phyloP scores from a whole-genome alignment of 1,140 invertebrate species.

The Ericerus pela region DNA sequence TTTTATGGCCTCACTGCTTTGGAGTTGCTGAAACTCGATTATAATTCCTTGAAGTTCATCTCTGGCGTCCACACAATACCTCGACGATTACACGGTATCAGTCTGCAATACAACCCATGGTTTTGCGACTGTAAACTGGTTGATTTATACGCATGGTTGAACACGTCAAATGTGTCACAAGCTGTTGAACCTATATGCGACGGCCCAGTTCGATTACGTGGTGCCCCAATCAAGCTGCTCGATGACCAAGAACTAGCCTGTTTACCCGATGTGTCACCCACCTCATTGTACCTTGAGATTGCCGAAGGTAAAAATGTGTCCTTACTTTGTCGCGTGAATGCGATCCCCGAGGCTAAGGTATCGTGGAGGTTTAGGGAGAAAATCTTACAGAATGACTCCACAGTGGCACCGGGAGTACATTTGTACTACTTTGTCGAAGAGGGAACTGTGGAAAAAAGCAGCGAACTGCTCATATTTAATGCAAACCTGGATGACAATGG shows the following conservation, averaged over 20 bases:
- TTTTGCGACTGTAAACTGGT: slow-evolving; percentile 67
- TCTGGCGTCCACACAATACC: slow-evolving; percentile 52
- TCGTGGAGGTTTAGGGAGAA: slow-evolving; percentile 65
- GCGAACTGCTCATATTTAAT: slow-evolving; percentile 59
- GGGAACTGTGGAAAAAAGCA: slow-evolving; percentile 49
- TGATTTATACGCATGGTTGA: slow-evolving; percentile 60
- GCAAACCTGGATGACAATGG: slow-evolving; percentile 59
- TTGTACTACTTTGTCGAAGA: slow-evolving; percentile 51
- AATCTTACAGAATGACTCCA: slow-evolving; percentile 51
- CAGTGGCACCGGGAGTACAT: slow-evolving; percentile 43
- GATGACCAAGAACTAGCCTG: slow-evolving; percentile 62
- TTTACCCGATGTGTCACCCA: slow-evolving; percentile 55
- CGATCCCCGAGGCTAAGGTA: slow-evolving; percentile 58
- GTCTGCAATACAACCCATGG: slow-evolving; percentile 77
- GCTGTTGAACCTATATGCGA: slow-evolving; percentile 56
- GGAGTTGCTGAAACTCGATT: slow-evolving; percentile 68
- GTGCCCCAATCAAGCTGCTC: slow-evolving; percentile 49
- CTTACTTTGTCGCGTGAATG: slow-evolving; percentile 57
- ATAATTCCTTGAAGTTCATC: slow-evolving; percentile 58
- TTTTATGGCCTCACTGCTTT: slow-evolving; percentile 65
- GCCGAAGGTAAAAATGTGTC: slow-evolving; percentile 63
- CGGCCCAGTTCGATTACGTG: slow-evolving; percentile 46
- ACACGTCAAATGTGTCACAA: slow-evolving; percentile 52
- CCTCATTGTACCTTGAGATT: slow-evolving; percentile 53
- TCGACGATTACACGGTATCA: slow-evolving; percentile 54